Percentiles rank a stretch among this genome's conserved stretches.
Conservation (phyloP, 2,888 invertebrate genomes). For the Caenorhabditis sinica region DNA sequence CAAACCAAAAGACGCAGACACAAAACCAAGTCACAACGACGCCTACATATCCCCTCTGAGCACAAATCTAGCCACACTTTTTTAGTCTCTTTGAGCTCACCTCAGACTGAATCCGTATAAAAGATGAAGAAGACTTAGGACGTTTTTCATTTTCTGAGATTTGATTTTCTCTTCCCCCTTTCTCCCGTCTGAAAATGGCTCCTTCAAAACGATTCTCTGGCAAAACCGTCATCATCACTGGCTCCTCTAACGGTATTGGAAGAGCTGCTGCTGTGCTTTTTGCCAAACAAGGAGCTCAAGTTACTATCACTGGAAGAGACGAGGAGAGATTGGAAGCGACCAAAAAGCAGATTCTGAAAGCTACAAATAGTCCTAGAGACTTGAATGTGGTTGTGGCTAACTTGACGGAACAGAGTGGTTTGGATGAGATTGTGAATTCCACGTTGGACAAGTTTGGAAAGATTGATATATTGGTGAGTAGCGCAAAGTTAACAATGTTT, state of each 20-base stretch:
- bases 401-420: constrained; percentile 26
- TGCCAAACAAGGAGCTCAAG: constrained; percentile 8
- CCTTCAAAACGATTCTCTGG: constrained; percentile 27
- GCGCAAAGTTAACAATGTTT: too few species aligned
- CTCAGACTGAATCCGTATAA: too few species aligned
- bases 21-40: constrained; percentile 21
- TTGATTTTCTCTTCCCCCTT: neutral
- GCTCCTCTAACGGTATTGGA: constrained; percentile 1
- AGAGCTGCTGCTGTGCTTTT: neutral
- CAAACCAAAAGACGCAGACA: constrained; percentile 33
- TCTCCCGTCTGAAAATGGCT: neutral
- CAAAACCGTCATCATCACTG: constrained; percentile 2
- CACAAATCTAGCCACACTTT: neutral
- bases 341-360: constrained; percentile 23
- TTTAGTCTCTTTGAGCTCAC: neutral
- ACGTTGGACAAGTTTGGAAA: constrained; percentile 44
- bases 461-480: constrained; percentile 41
- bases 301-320: neutral
- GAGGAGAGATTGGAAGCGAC: constrained; percentile 9
- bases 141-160: neutral
- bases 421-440: constrained; percentile 40
- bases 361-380: constrained; percentile 21
- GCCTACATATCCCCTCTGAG: neutral
- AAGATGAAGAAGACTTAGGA: neutral
- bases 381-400: constrained; percentile 47